Conservation (phyloP, 2,113 vertebrate genomes). For the Theristicus caerulescens region DNA sequence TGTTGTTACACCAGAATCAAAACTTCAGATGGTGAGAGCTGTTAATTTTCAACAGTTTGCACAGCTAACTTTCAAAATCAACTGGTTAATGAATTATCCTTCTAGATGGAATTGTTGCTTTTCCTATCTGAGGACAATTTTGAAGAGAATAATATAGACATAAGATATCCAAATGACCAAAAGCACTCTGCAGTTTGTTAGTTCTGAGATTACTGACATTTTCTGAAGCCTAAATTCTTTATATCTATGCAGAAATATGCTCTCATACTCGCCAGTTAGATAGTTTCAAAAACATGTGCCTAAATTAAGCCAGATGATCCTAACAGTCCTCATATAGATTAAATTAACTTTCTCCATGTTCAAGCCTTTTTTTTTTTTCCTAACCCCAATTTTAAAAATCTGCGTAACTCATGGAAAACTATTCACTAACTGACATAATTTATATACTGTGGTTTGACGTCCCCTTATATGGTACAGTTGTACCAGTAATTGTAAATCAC, state of each 20-base stretch:
- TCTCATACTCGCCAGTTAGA: not conserved
- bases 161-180: not conserved
- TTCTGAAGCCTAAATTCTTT: not conserved
- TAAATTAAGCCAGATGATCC: not conserved
- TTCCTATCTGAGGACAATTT: not conserved
- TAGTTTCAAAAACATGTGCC: not conserved
- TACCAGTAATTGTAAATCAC: not conserved
- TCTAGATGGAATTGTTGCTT: not conserved
- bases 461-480: not conserved
- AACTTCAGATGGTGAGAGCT: not conserved
- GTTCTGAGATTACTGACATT: not conserved
- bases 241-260: not conserved
- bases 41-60: constrained; percentile 47
- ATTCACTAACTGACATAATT: not conserved
- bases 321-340: not conserved
- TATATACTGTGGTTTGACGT: not conserved
- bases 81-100: constrained; percentile 26
- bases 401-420: not conserved
- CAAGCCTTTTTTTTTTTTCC: too few species aligned
- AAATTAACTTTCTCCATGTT: not conserved
- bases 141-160: not conserved
- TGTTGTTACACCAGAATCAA: not conserved
- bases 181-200: fast-evolving
- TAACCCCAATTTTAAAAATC: not conserved
- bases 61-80: constrained; percentile 5